Percentiles rank a stretch among this genome's conserved stretches.
phyloP scores from a whole-genome alignment of 2,888 invertebrate species.

The Lasioglossum villosulum region DNA sequence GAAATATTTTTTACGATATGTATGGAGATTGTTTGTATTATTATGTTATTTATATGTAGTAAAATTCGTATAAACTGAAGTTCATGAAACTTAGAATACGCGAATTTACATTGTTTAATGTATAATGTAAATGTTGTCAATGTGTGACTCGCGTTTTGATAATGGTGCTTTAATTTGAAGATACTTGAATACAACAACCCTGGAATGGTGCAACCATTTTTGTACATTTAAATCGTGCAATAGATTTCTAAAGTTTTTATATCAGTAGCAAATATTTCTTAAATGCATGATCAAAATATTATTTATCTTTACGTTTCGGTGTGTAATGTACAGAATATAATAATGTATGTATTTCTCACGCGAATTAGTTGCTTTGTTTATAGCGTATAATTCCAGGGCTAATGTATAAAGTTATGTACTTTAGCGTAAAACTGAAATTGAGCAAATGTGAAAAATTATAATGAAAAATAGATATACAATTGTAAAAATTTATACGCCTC shows the following conservation, averaged over 20 bases:
- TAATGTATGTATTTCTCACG: constrained; percentile 28
- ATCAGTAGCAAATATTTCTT: constrained; percentile 52
- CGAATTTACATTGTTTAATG: constrained; percentile 29
- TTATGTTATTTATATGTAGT: constrained; percentile 18
- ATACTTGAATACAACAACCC: constrained; percentile 30
- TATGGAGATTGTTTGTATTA: constrained; percentile 31
- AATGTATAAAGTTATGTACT: constrained; percentile 17
- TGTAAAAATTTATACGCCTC: constrained; percentile 53
- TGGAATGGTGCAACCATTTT: constrained; percentile 53
- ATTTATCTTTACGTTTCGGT: constrained; percentile 47
- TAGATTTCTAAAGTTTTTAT: constrained; percentile 39
- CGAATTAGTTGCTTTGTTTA: constrained; percentile 36
- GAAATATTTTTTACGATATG: background rate
- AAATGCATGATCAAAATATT: constrained; percentile 39
- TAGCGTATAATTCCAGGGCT: constrained; percentile 47
- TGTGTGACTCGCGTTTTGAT: constrained; percentile 33
- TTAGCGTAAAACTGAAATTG: constrained; percentile 26
- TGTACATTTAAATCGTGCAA: constrained; percentile 42
- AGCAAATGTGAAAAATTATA: constrained; percentile 35
- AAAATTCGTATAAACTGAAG: constrained; percentile 19
- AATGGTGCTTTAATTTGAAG: constrained; percentile 56
- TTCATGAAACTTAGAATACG: constrained; percentile 12
- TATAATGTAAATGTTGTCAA: constrained; percentile 17
- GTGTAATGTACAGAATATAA: constrained; percentile 27
- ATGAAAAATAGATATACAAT: constrained; percentile 37